A percentile compares a stretch with the other conserved stretches of the same genome.
Conservation (phyloP, 2,113 vertebrate genomes). For the Spea multiplicata region DNA sequence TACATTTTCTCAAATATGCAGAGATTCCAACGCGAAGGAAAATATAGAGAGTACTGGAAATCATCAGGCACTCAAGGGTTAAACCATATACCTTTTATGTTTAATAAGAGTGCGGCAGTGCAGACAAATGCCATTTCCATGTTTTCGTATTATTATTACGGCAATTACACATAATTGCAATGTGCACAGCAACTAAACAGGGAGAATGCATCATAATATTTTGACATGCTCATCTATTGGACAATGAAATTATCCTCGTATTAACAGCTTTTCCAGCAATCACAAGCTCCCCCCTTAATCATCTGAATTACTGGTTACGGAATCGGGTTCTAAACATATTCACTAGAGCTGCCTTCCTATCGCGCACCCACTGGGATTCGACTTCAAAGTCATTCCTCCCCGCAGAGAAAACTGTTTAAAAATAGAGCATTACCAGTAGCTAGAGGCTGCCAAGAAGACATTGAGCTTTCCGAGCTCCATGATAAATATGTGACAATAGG, state of each 20-base stretch:
- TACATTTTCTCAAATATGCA: not conserved
- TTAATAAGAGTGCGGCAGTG: not conserved
- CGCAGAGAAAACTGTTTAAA: conserved; percentile 11
- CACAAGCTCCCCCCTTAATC: conserved; percentile 60
- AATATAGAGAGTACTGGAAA: conserved; percentile 2
- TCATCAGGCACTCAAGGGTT: not conserved
- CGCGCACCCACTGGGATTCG: conserved; percentile 1
- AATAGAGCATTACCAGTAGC: conserved; percentile 23
- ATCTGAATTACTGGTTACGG: conserved; percentile 54
- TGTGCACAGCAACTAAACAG: conserved; percentile 6
- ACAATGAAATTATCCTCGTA: conserved; percentile 58
- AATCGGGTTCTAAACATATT: conserved; percentile 61
- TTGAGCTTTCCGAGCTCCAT: conserved; percentile 5
- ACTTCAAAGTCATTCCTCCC: conserved; percentile 10
- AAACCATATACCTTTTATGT: not conserved
- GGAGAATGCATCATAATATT: conserved; percentile 54
- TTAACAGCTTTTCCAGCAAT: conserved; percentile 59
- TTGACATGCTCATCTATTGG: conserved; percentile 61
- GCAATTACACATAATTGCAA: conserved; percentile 40
- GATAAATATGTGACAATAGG: conserved; percentile 5
- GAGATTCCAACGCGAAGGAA: not conserved
- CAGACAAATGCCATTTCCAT: not conserved
- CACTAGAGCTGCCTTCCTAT: conserved; percentile 15
- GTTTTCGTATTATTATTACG: conserved; percentile 13
- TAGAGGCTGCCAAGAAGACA: conserved; percentile 5